Evolutionary conservation across 1,140 invertebrate species (phyloP), one percentile per base, ranked within the genome.

Genomic region (Trachymyrmex septentrionalis): DNA sequence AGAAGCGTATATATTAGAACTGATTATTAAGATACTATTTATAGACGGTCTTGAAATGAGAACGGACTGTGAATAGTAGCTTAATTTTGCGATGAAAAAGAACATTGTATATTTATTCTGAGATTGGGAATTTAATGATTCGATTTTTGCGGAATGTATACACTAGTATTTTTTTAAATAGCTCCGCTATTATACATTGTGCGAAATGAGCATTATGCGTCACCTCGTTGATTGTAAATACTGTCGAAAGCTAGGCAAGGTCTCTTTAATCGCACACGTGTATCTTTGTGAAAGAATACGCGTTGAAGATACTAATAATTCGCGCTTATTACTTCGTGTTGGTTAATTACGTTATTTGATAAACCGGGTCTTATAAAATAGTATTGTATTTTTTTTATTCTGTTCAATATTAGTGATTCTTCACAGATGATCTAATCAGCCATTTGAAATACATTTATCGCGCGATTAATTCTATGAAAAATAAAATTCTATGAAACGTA

Each of bases 211-310:
- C 75, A 48, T 66, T 66, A 77, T 55, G 5, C 24, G 24, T 3
- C 53, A 44, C 3, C 38, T 55, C n/a, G 44, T 12, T 2, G 66
- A 30, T 53, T 50, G 24, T 53, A 59, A 73, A 34, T 59, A 14
- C 48, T 55, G 67, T 85, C 72, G 87, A 80, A 92, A 90, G 88
- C 86, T 73, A 89, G 72, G 76, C 91, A 89, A 91, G 88, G 86
- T 77, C 86, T 88, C 27, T 6, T 72, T 76, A 69, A 59, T 80
- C 71, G 34, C 53, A 21, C 53, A 75, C 75, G 69, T 88, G 24
- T 57, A 59, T 61, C 30, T 59, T 85, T 61, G 69, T 71, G 24
- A 57, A 30, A n/a, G 4, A n/a, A 63, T 30, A 57, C 48, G 21
- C 16, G 9, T 76, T 7, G 48, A 67, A 53, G 16, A 57, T 24